Conservation (phyloP, 2,113 vertebrate genomes). For the Galbula dea region DNA sequence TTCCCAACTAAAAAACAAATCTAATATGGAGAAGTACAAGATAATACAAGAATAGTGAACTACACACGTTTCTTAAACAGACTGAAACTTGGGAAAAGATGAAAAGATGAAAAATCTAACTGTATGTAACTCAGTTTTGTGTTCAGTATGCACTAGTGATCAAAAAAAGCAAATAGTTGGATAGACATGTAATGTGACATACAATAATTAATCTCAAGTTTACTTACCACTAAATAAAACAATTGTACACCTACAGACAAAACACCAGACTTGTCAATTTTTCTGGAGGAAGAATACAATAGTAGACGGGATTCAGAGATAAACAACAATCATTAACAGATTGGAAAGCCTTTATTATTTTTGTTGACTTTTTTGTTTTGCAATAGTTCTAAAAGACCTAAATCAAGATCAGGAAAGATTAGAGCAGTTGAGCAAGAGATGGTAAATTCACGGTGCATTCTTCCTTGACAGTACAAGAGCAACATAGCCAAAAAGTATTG, state of each 20-base stretch:
- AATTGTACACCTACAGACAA: neutral
- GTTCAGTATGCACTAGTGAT: neutral
- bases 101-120: neutral
- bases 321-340: neutral
- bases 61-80: neutral
- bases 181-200: neutral
- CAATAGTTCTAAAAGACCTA: neutral
- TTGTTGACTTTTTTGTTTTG: neutral
- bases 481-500: neutral
- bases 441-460: accelerated
- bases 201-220: neutral
- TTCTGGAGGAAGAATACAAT: neutral
- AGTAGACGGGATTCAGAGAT: neutral
- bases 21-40: too few species aligned
- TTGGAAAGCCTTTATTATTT: neutral
- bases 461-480: neutral
- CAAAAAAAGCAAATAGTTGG: neutral
- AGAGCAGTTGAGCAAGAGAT: neutral
- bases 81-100: neutral
- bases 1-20: too few species aligned
- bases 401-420: neutral
- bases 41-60: neutral
- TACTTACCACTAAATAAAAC: neutral
- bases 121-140: neutral
- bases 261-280: neutral